Evolutionary conservation across 2,888 invertebrate genomes (phyloP), one percentile per base, ranked within the genome.

Genomic region (Agrotis exclamationis): DNA sequence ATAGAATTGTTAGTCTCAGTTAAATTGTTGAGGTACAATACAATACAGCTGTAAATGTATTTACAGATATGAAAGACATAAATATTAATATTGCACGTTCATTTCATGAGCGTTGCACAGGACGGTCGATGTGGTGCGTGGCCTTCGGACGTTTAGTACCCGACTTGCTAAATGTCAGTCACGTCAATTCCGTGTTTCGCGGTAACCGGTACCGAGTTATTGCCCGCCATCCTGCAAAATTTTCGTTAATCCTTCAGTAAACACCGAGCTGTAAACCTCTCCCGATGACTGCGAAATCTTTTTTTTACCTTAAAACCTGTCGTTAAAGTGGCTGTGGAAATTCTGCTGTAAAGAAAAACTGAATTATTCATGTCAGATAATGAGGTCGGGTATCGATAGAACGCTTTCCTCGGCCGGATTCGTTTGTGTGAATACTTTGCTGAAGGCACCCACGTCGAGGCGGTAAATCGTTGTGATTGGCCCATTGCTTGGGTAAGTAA

Each of bases 131-230:
- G 81, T 82, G 70, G 79, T 83, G 83, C 86, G 82, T 88, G 88
- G 82, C 91, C 92, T 92, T 91, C 88, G 83, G 83, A 80, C 82
- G 74, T 88, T 87, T 86, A 86, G 82, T 89, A 84, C 84, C 79
- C 62, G 79, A 87, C 83, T 88, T 88, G 87, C 86, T 88, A 89
- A 91, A 91, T 89, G 89, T 90, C 89, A 92, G 93, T 91, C 94
- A 93, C 93, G 94, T 89, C 89, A 93, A 89, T 85, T 87, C 84
- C 87, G 92, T 87, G 91, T 88, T 88, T 84, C 82, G 81, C 86
- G 84, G 90, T 93, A 92, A 92, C 94, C 89, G 93, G 94, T 90
- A 93, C 93, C 87, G 84, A 87, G 85, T 85, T 87, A 89, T 90
- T 89, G 85, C 82, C 79, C 76, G 86, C 85, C 86, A 86, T 89